Percentiles rank a stretch among this genome's conserved stretches.
These are phyloP conservation scores for Stichodactyla helianthus DNA, from an alignment of 64 coral and sea anemone species.

Conservation along the genomic window DNA sequence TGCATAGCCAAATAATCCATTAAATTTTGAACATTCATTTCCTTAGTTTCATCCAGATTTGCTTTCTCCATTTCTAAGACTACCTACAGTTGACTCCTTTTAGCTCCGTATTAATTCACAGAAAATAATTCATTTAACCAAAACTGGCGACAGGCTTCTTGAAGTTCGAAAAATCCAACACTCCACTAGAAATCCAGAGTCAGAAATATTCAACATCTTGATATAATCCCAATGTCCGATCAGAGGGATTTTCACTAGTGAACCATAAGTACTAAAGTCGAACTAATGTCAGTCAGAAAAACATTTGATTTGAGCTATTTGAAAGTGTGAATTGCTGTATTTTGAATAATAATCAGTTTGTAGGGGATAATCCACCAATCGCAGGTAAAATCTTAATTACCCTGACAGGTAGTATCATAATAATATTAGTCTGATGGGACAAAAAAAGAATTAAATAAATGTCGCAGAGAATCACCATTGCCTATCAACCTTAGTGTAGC, in stretches of 20 bases:
- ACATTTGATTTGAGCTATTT: conserved; percentile 2
- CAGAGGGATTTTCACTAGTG: background rate
- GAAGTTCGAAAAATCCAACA: background rate
- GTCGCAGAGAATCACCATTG: background rate
- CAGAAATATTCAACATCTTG: background rate
- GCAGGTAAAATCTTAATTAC: background rate
- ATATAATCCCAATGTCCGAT: background rate
- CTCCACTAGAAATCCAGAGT: background rate
- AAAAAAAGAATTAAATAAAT: background rate
- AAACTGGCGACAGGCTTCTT: background rate
- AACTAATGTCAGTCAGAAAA: background rate
- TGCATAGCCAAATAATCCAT: conserved; percentile 6
- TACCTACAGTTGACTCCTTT: background rate
- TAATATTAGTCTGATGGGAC: background rate
- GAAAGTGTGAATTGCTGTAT: background rate
- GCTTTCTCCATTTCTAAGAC: background rate
- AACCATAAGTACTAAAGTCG: background rate
- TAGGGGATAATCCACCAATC: background rate
- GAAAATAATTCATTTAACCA: background rate
- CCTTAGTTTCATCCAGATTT: background rate
- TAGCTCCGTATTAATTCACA: background rate
- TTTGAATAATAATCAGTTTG: background rate
- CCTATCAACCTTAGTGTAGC: background rate
- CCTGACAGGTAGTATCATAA: background rate
- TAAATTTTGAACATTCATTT: conserved; percentile 7